These are phyloP conservation scores for Pammene aurita DNA, from an alignment of 2,888 invertebrate genomes.

Conservation along the genomic window DNA sequence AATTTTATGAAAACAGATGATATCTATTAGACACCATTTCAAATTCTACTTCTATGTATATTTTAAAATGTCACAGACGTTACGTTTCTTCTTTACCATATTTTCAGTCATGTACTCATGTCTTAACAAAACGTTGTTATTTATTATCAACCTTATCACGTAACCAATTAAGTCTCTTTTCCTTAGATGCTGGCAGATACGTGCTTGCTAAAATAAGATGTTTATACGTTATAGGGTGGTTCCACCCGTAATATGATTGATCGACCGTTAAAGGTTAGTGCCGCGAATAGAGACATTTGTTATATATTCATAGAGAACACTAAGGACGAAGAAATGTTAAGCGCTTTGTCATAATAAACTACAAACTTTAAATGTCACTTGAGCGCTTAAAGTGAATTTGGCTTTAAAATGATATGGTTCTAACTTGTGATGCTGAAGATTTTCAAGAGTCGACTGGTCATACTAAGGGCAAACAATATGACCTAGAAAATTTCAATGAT, in stretches of 20 bases:
- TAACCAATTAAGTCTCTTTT: background rate
- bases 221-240: slow-evolving; percentile 4
- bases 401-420: background rate
- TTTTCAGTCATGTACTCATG: too few relatives aligned
- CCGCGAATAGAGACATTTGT: slow-evolving; percentile 23
- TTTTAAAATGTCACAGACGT: too few relatives aligned
- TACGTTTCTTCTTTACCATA: too few relatives aligned
- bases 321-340: background rate
- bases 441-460: background rate
- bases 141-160: background rate
- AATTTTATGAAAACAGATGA: too few relatives aligned
- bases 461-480: background rate
- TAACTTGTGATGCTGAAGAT: background rate
- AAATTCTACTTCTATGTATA: too few relatives aligned
- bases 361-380: slow-evolving; percentile 4
- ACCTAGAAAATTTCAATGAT: background rate
- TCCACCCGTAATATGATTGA: slow-evolving; percentile 45
- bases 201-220: slow-evolving; percentile 1
- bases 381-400: background rate
- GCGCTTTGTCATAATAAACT: slow-evolving; percentile 2
- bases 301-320: background rate
- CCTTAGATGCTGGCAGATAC: background rate
- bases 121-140: too few relatives aligned
- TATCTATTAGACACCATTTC: too few relatives aligned
- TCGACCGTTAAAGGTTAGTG: slow-evolving; percentile 46